Conservation (phyloP, 2,888 invertebrate genomes). For the Lamproptera curius region DNA sequence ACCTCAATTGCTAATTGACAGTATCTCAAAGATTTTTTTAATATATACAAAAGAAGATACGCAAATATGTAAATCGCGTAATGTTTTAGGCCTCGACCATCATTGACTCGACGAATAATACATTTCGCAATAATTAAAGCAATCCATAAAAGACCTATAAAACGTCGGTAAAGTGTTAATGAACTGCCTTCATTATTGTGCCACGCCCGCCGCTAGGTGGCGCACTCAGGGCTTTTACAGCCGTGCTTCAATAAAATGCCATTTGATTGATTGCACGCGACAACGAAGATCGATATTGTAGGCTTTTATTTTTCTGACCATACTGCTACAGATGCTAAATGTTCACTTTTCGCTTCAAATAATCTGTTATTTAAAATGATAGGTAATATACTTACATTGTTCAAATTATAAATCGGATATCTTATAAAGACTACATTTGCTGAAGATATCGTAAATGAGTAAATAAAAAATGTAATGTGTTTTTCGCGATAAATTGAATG, state of each 20-base stretch:
- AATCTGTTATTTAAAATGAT: too few species aligned
- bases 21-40: too few species aligned
- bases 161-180: conserved; percentile 61
- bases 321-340: too few species aligned
- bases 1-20: too few species aligned
- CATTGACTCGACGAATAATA: conserved; percentile 35
- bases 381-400: too few species aligned
- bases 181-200: conserved; percentile 50
- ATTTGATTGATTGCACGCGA: conserved; percentile 31
- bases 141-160: conserved; percentile 64
- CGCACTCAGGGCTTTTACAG: conserved; percentile 38
- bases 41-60: too few species aligned
- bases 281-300: conserved; percentile 13
- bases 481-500: too few species aligned
- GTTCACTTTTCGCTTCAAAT: conserved; percentile 11
- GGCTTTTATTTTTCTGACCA: not conserved
- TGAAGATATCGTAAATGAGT: too few species aligned
- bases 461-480: too few species aligned
- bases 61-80: too few species aligned
- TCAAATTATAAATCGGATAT: too few species aligned
- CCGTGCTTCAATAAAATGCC: conserved; percentile 29
- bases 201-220: conserved; percentile 59
- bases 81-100: conserved; percentile 33
- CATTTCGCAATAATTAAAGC: conserved; percentile 67
- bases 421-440: too few species aligned